Base-by-base conservation (phyloP, 1,140 invertebrate species). In the Augochlora pura region DNA sequence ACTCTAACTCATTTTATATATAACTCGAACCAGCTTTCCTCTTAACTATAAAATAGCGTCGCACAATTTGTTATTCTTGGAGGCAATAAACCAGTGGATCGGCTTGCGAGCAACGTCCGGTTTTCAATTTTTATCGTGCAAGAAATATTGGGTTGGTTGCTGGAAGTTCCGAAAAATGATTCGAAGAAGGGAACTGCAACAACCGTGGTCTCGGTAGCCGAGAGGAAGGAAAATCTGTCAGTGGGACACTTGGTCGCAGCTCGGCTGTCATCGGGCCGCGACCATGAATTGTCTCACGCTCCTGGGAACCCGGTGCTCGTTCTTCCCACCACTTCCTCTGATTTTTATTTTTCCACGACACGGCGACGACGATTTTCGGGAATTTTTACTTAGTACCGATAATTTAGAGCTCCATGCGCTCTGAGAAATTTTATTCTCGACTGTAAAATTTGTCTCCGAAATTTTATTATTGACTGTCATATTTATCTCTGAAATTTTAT, bases 201-300 rank as follows among this genome's bases (percentile, higher is more conserved):
- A 14, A 14, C 16, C 18, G 39, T 1, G 18, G n/a, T 68, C 49
- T 16, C 38, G 18, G 32, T 25, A 25, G 23, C 60, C 4, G 49
- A n/a, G 32, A 62, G 68, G 73, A 39, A 68, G 67, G 71, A 68
- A 64, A 78, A 82, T 79, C 71, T 82, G 77, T 85, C 82, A 72
- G 64, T 69, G 57, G 46, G 54, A 70, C 57, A 46, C 49, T 71
- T 66, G 16, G 38, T 64, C 25, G 54, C 42, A 68, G 25, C 81
- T 46, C 49, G 42, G 57, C 71, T 86, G 84, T 86, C 84, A 57
- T 85, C 84, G 60, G 6, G 49, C 18, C 14, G 68, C 62, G 71
- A 86, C 83, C 84, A 86, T 86, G 80, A 86, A 86, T 86, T 86
- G 84, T 86, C 75, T 86, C 84, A 64, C 84, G 71, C 70, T 73